Base-by-base conservation (phyloP, 2,113 vertebrate species). In the Microcebus ravelobensis region DNA sequence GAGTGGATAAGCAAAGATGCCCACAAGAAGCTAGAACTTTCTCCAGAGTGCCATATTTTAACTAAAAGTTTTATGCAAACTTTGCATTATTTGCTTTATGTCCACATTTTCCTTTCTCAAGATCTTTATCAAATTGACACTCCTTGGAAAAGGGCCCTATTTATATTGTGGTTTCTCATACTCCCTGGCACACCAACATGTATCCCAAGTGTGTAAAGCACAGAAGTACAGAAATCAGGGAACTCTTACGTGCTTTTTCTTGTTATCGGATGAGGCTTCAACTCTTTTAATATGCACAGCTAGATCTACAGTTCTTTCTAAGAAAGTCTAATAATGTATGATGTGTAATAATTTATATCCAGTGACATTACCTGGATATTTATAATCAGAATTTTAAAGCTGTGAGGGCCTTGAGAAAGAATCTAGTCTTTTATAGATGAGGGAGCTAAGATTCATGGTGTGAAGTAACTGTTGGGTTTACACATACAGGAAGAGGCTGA, bases 71-170 rank as follows among this genome's bases (percentile, higher is more conserved):
- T 52, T 68, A 48, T 59, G 48, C 10, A 89, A 61, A 89, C 42
- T 93, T 82, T 81, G 18, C n/a, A 68, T 67, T 45, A 67, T 34
- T 81, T 93, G 36, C 45, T 76, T 88, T 61, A 59, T 86, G 39
- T 79, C 17, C 67, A 50, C 45, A 25, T 59, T 94, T 97, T 91
- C 67, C 81, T 88, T 68, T 70, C 61, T 63, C 42, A 42, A 92
- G 52, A 73, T 95, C 25, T 77, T 87, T 91, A 45, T 73, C 74
- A 94, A 88, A 89, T 29, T 88, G 67, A 82, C 15, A 50, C 34
- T 77, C 25, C 39, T 34, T 85, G 68, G 61, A 57, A 25, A 83
- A 59, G 31, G 77, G 6, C 27, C 42, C 8, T 31, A 15, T 61
- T 55, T 68, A 11, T n/a, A 59, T 1, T 48, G 8, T 73, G 6